Evolutionary conservation across 2,888 invertebrate genomes (phyloP).

Genomic region (Chymomyza caudatula): DNA sequence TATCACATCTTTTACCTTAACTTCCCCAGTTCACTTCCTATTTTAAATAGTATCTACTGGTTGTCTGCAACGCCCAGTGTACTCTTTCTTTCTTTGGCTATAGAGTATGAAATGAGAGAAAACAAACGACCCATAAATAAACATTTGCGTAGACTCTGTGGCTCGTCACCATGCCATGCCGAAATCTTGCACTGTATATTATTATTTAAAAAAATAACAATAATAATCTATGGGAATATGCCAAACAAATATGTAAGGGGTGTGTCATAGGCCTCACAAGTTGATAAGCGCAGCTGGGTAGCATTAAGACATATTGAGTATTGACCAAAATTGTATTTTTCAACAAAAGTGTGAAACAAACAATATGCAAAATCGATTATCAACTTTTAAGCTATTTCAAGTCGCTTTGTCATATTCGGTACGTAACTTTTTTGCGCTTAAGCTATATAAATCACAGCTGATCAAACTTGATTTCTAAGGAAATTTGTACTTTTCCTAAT

Average conservation of each 20-base stretch:
- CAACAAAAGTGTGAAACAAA: too few species aligned
- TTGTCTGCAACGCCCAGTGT: background rate
- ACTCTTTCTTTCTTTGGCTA: background rate
- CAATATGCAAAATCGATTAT: too few species aligned
- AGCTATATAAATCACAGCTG: too few species aligned
- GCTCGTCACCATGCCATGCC: background rate
- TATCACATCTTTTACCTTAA: too few species aligned
- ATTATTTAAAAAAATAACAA: constrained; percentile 25
- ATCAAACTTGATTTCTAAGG: too few species aligned
- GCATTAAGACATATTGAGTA: background rate
- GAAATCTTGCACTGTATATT: constrained; percentile 25
- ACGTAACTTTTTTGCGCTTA: too few species aligned
- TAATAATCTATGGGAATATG: background rate
- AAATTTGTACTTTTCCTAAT: too few species aligned
- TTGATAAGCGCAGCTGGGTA: background rate
- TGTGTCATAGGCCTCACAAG: background rate
- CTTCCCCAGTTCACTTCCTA: too few species aligned
- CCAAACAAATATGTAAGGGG: background rate
- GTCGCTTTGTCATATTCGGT: too few species aligned
- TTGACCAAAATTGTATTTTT: background rate
- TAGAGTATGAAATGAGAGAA: background rate
- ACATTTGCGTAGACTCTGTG: constrained; percentile 35
- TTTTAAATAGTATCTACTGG: too few species aligned
- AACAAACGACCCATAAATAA: constrained; percentile 52
- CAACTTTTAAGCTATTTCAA: too few species aligned